A percentile compares a stretch with the other conserved stretches of the same genome.
Evolutionary conservation across 92 coral and sea anemone genomes (phyloP).

Genomic region (Porites divaricata): DNA sequence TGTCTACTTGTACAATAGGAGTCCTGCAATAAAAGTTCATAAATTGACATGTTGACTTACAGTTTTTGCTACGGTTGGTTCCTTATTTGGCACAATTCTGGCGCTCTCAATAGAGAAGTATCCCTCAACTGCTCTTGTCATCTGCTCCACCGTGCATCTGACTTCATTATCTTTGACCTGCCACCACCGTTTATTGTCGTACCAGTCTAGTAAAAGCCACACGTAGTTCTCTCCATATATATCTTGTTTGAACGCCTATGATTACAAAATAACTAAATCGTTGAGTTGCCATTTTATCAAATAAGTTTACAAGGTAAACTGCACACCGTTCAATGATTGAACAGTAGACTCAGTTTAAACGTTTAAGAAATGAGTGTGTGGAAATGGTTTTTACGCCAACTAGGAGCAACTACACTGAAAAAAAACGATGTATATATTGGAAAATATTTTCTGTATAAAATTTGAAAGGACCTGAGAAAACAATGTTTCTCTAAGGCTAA

Average conservation of each 20-base stretch:
- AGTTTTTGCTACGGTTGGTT: conserved; percentile 59
- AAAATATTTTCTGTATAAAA: too few species aligned
- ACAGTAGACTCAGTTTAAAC: too few species aligned
- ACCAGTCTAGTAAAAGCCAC: conserved; percentile 77
- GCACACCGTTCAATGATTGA: too few species aligned
- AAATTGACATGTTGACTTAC: conserved; percentile 28
- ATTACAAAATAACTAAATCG: not conserved
- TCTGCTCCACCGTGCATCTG: conserved; percentile 58
- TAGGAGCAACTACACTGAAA: too few species aligned
- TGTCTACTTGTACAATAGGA: too few species aligned
- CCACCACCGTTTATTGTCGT: conserved; percentile 70
- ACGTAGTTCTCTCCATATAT: conserved; percentile 72
- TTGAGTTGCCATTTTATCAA: not conserved
- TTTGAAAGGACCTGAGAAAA: too few species aligned
- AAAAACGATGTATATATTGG: too few species aligned
- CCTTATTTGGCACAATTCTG: conserved; percentile 28
- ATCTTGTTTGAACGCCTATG: conserved; percentile 75
- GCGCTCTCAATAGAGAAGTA: conserved; percentile 74
- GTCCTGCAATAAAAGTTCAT: not conserved
- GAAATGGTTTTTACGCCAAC: too few species aligned
- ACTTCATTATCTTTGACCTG: conserved; percentile 30
- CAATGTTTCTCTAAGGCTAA: too few species aligned
- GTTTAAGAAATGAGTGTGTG: too few species aligned
- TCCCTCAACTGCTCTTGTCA: conserved; percentile 51
- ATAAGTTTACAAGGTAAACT: too few species aligned